Conservation (phyloP, 2,113 vertebrate genomes). For the Syrmaticus mikado region DNA sequence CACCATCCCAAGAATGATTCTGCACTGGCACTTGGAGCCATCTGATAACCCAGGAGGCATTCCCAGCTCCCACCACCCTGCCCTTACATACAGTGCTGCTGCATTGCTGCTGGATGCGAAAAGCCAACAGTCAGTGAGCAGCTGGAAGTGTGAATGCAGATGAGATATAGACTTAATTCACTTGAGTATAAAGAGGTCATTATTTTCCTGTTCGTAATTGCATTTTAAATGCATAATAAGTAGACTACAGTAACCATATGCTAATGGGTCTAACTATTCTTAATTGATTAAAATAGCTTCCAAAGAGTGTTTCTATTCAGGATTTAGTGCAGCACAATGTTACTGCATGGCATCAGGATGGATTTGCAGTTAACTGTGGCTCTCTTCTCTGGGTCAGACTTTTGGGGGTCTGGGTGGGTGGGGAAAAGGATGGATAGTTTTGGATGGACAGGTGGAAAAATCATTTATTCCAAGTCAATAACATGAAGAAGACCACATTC, state of each 20-base stretch:
- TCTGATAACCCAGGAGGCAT: not conserved
- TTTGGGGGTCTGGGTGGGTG: too few relatives aligned
- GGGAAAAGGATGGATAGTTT: not conserved
- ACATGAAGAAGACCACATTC: not conserved
- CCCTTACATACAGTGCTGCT: slow-evolving; percentile 32
- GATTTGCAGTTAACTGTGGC: not conserved
- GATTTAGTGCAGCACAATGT: not conserved
- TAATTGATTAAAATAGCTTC: slow-evolving; percentile 55
- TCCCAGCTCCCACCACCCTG: not conserved
- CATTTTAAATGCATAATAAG: slow-evolving; percentile 48
- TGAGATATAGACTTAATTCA: slow-evolving; percentile 40
- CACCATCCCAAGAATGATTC: not conserved
- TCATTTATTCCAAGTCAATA: not conserved
- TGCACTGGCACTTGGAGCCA: slow-evolving; percentile 23
- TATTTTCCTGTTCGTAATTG: slow-evolving; percentile 46
- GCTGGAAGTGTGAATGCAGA: slow-evolving; percentile 51
- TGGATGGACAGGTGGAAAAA: not conserved
- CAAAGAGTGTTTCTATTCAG: not conserved
- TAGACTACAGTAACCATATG: not conserved
- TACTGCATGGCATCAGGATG: not conserved
- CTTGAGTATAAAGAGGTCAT: slow-evolving; percentile 24
- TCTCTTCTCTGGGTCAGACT: not conserved
- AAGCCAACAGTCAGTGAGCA: slow-evolving; percentile 45
- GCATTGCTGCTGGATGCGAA: slow-evolving; percentile 46
- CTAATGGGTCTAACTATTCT: slow-evolving; percentile 35